Conservation (phyloP, 2,113 vertebrate genomes). For the Laterallus jamaicensis region DNA sequence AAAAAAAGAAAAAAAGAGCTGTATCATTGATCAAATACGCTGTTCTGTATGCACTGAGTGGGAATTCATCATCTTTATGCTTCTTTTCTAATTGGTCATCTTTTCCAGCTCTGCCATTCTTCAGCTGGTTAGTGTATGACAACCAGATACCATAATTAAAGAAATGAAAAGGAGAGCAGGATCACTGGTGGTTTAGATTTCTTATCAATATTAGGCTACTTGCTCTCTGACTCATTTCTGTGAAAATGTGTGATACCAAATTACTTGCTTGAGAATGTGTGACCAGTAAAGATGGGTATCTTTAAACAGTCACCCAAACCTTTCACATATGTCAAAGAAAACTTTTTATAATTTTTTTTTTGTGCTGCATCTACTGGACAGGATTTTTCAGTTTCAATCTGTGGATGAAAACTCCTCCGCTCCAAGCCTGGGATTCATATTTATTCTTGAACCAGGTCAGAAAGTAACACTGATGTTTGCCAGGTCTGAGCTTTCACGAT, state of each 20-base stretch:
- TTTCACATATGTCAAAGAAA: background rate
- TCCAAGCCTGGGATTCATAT: background rate
- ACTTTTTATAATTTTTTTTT: background rate
- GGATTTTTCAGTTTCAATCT: background rate
- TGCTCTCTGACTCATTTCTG: background rate
- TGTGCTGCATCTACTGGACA: background rate
- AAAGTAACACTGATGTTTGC: background rate
- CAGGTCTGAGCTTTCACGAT: background rate
- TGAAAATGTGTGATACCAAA: background rate
- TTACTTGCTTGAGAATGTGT: background rate
- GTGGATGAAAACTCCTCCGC: background rate
- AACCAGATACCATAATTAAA: background rate
- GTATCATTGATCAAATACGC: background rate
- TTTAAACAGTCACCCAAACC: background rate
- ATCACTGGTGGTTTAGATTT: background rate
- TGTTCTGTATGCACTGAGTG: background rate
- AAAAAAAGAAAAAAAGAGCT: background rate
- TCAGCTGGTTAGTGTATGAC: background rate
- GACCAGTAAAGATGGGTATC: background rate
- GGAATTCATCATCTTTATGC: background rate
- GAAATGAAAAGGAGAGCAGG: background rate
- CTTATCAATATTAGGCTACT: background rate
- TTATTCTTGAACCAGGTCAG: background rate
- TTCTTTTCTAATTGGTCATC: background rate
- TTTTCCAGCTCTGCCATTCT: background rate